Conservation (phyloP, 2,888 invertebrate genomes). For the Stramonita haemastoma region DNA sequence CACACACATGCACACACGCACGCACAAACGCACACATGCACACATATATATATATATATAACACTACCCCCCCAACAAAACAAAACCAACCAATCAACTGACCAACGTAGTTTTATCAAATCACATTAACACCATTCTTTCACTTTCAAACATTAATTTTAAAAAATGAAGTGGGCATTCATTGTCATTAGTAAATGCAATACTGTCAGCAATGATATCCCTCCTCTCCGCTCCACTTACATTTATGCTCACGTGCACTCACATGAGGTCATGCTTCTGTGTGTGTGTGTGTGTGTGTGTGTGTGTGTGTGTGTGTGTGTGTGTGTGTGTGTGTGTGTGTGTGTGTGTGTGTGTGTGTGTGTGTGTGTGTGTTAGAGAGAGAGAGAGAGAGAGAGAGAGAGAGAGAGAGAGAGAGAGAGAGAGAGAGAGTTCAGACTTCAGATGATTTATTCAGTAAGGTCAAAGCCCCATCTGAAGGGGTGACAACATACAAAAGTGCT, state of each 20-base stretch:
- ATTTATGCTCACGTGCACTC: background rate
- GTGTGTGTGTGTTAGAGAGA: too few relatives aligned
- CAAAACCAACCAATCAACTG: background rate
- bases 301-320: background rate
- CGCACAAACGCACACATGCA: background rate
- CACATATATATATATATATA: background rate
- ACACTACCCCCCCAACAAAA: background rate
- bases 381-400: too few relatives aligned
- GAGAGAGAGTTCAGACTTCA: too few relatives aligned
- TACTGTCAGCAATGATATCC: too few relatives aligned
- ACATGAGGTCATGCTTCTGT: background rate
- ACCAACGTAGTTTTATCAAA: background rate
- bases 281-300: background rate
- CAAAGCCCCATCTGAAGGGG: too few relatives aligned
- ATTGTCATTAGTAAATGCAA: too few relatives aligned
- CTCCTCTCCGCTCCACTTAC: background rate
- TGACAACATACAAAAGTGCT: too few relatives aligned
- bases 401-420: too few relatives aligned
- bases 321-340: too few relatives aligned
- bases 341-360: background rate
- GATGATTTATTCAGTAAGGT: too few relatives aligned
- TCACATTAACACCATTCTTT: background rate
- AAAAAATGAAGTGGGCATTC: background rate
- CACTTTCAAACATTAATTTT: background rate
- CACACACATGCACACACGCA: background rate